Percentiles rank a stretch among this genome's conserved stretches.
phyloP scores from a whole-genome alignment of 2,888 invertebrate genomes.

The Gisinianus flammeolus region DNA sequence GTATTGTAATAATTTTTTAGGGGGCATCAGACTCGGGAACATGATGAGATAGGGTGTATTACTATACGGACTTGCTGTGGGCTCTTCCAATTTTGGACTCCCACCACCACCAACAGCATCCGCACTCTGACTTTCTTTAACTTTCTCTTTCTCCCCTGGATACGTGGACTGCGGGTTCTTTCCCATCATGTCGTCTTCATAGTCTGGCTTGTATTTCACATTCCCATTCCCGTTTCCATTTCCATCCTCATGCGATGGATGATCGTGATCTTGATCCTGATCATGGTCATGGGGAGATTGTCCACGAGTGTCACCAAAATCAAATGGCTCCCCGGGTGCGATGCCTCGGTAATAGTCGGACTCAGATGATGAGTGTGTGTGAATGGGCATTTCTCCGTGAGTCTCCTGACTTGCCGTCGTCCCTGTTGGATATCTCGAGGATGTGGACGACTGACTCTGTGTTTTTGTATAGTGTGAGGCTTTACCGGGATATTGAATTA shows the following conservation, averaged over 20 bases:
- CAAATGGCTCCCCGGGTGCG: conserved; percentile 1
- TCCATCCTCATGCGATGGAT: too few relatives aligned
- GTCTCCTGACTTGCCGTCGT: background rate
- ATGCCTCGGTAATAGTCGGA: background rate
- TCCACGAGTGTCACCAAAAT: background rate
- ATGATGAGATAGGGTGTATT: conserved; percentile 59
- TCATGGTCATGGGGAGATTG: background rate
- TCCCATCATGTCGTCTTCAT: background rate
- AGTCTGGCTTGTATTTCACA: background rate
- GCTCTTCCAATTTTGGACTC: background rate
- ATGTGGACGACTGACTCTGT: background rate
- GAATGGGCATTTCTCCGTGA: background rate
- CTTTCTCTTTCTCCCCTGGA: background rate
- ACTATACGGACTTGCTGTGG: conserved; percentile 45
- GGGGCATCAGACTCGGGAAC: conserved; percentile 55
- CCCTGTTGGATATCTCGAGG: background rate
- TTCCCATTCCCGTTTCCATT: background rate
- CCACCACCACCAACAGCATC: background rate
- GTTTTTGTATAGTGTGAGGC: background rate
- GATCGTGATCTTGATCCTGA: conserved; percentile 5
- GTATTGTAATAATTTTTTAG: conserved; percentile 12
- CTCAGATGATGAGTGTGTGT: background rate
- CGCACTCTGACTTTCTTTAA: background rate
- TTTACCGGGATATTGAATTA: background rate
- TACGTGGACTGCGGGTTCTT: background rate